Percentiles rank a stretch among this genome's conserved stretches.
phyloP scores from a whole-genome alignment of 2,888 invertebrate species.

The Parthenolecanium corni region DNA sequence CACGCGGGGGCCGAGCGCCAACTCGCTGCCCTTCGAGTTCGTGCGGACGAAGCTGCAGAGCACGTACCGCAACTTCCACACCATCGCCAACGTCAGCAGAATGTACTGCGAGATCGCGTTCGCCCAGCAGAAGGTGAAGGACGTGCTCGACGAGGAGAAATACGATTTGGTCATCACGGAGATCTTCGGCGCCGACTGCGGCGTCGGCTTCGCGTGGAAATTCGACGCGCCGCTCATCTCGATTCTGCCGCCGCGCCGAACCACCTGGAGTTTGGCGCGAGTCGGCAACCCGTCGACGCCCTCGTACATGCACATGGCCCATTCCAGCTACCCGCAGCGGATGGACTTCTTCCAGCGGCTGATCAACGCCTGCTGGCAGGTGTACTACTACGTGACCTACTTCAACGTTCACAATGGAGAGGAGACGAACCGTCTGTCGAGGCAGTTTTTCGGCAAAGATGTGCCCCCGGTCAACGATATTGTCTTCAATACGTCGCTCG shows the following conservation, averaged over 20 bases:
- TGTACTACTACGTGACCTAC: slow-evolving; percentile 19
- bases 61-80: slow-evolving; percentile 18
- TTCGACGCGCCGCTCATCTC: slow-evolving; percentile 28
- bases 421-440: slow-evolving; percentile 26
- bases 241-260: slow-evolving; percentile 17
- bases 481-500: slow-evolving; percentile 39
- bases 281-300: slow-evolving; percentile 32
- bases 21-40: slow-evolving; percentile 12
- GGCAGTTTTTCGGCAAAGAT: slow-evolving; percentile 30
- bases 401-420: slow-evolving; percentile 26
- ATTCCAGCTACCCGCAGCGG: slow-evolving; percentile 17
- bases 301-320: slow-evolving; percentile 32
- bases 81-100: slow-evolving; percentile 20
- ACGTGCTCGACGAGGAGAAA: slow-evolving; percentile 31
- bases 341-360: slow-evolving; percentile 31
- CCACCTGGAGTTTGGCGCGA: slow-evolving; percentile 31
- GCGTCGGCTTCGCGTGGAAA: slow-evolving; percentile 29
- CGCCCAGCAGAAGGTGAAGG: slow-evolving; percentile 28
- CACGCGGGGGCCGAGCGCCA: slow-evolving; percentile 2
- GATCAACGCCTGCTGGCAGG: slow-evolving; percentile 26
- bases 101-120: slow-evolving; percentile 28
- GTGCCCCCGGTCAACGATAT: slow-evolving; percentile 32
- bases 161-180: slow-evolving; percentile 30
- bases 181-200: slow-evolving; percentile 30
- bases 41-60: slow-evolving; percentile 17